These are phyloP conservation scores for Conus betulinus DNA, from an alignment of 1,140 invertebrate genomes.

Conservation along the genomic window DNA sequence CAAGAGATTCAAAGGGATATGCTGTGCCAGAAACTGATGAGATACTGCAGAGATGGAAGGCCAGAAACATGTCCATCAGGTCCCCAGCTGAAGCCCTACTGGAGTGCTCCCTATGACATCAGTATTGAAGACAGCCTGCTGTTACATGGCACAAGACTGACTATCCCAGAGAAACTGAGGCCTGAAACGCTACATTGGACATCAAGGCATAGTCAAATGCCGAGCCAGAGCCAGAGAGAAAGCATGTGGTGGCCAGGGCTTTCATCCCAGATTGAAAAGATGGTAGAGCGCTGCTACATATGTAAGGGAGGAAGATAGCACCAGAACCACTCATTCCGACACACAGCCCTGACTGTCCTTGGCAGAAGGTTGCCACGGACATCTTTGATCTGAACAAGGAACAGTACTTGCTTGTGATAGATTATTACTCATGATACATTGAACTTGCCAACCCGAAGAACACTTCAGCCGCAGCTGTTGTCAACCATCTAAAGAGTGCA, in stretches of 20 bases:
- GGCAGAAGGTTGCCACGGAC: neutral
- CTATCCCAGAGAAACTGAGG: neutral
- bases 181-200: neutral
- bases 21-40: neutral
- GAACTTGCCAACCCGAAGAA: conserved; percentile 33
- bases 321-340: neutral
- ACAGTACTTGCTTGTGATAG: neutral
- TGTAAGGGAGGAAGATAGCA: neutral
- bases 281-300: neutral
- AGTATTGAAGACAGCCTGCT: neutral
- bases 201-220: neutral
- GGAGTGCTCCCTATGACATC: neutral
- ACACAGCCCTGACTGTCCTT: neutral
- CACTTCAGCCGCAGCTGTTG: neutral
- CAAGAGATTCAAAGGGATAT: neutral
- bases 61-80: neutral
- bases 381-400: neutral
- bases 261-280: neutral
- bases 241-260: neutral
- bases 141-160: neutral
- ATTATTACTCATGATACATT: neutral
- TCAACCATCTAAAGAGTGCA: neutral
- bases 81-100: neutral
- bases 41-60: neutral
- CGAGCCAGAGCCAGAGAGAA: neutral